Base-by-base conservation (phyloP, 1,140 invertebrate species). In the Trichomalopsis sarcophagae region DNA sequence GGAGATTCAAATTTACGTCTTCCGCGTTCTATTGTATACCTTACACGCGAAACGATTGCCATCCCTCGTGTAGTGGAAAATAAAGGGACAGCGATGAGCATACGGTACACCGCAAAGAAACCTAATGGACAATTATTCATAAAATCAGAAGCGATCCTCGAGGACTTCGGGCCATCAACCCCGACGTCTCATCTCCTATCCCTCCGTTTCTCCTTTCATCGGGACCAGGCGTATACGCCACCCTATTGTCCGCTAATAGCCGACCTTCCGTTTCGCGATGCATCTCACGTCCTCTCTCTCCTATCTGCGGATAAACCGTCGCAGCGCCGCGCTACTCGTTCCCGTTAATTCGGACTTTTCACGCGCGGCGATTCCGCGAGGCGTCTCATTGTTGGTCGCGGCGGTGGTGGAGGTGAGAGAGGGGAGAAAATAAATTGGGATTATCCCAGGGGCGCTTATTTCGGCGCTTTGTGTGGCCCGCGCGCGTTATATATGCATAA, bases 201-300 rank as follows among this genome's bases (percentile, higher is more conserved):
- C 13, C 40, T 47, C 36, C 0, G 14, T 21, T 17, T 62, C 47
- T 50, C 13, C 40, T 82, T 82, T 82, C 81, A 82, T 74, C 55
- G 74, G 47, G 13, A 23, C 71, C n/a, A 30, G 0, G 17, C 2
- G 7, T 47, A 7, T 73, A 21, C 9, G 40, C 23, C 17, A 47
- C 44, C 66, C 71, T 76, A 62, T 82, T 82, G 33, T 76, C 36
- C 50, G 47, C 73, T 82, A 76, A 82, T 82, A 82, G 71, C 36
- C 71, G 5, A 55, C 69, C 23, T 50, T 74, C 44, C 47, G 73
- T 27, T 27, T 17, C 6, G 27, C 50, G 71, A 76, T 75, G 74
- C 81, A 30, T 82, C 81, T 62, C 55, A 68, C 62, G 33, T 23
- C 17, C 55, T 62, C 55, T 62, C 21, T 62, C 55, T 62, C 17